Evolutionary conservation across 2,113 vertebrate species (phyloP), one percentile per base, ranked within the genome.

Genomic region (Chrysemys picta): DNA sequence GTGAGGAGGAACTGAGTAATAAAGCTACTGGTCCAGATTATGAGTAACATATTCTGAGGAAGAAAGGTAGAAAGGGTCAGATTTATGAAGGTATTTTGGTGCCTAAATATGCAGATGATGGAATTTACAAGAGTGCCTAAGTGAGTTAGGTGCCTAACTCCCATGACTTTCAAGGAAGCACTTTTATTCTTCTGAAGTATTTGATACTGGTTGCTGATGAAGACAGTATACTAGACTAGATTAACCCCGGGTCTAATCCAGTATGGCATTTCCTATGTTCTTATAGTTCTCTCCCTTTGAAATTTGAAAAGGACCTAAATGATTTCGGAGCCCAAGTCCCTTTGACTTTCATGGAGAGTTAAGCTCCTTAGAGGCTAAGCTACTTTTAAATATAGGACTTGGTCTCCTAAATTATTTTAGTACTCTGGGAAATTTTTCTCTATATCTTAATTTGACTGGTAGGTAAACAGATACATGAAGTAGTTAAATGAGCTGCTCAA

Each of bases 51-150:
- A 1, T 21, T 82, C 27, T 45, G 38, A 89, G 53, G 47, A 89
- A 0, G 1, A 75, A 3, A 81, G 2, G 25, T 89, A 56, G 35
- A 24, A 72, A 80, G 1, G 2, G 8, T 8, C 5, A 65, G 80
- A 25, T 42, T 45, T 76, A 45, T 12, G 5, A 75, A 22, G 38
- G 22, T 0, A 12, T 10, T 75, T 86, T 35, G 53, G 4, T 50
- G 12, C 13, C 13, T 56, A 24, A 75, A 42, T 10, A 38, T 56
- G 10, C 2, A n/a, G 4, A 6, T 14, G 75, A 21, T 5, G 22
- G 47, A 89, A 72, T 87, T 72, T 69, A 45, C 17, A 54, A 82
- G 82, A 80, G 49, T 3, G 59, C 19, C 2, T 65, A 54, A 82
- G 52, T 83, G 82, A 57, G 1, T 1, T 65, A 5, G 7, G 1